A percentile compares a stretch with the other conserved stretches of the same genome.
These are phyloP conservation scores for Arvicanthis niloticus DNA, from an alignment of 2,113 vertebrate species.

Conservation along the genomic window DNA sequence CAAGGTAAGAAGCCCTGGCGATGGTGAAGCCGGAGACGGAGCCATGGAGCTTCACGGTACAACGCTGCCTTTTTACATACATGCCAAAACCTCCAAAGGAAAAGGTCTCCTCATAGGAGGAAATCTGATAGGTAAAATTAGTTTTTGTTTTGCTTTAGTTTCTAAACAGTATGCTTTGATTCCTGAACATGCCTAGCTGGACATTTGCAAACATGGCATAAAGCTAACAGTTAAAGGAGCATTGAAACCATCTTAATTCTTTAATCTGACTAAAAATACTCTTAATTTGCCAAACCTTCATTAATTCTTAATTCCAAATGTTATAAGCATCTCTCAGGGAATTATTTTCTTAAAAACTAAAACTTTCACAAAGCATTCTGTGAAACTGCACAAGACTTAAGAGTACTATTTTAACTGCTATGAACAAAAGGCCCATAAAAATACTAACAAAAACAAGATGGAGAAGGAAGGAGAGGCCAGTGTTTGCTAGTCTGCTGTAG, in stretches of 20 bases:
- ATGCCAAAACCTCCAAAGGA: neutral
- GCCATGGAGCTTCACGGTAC: neutral
- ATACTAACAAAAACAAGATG: neutral
- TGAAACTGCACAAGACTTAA: constrained; percentile 13
- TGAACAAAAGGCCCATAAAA: constrained; percentile 29
- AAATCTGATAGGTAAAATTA: neutral
- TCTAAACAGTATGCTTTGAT: constrained; percentile 20
- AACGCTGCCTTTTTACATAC: neutral
- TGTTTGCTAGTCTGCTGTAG: neutral
- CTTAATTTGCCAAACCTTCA: constrained; percentile 48
- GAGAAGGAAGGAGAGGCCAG: neutral
- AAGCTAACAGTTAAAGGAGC: constrained; percentile 46
- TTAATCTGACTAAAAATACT: constrained; percentile 19
- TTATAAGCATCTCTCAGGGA: neutral
- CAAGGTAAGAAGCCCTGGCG: neutral
- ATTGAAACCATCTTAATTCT: neutral
- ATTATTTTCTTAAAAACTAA: constrained; percentile 51
- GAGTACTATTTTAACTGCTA: constrained; percentile 8
- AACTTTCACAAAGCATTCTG: neutral
- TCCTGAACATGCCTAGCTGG: constrained; percentile 29
- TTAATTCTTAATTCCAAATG: constrained; percentile 43
- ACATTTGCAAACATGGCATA: constrained; percentile 20
- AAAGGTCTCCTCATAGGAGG: neutral
- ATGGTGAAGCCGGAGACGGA: neutral
- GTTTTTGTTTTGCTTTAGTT: constrained; percentile 26